phyloP scores from a whole-genome alignment of 2,113 vertebrate species.

The Tor tambroides region DNA sequence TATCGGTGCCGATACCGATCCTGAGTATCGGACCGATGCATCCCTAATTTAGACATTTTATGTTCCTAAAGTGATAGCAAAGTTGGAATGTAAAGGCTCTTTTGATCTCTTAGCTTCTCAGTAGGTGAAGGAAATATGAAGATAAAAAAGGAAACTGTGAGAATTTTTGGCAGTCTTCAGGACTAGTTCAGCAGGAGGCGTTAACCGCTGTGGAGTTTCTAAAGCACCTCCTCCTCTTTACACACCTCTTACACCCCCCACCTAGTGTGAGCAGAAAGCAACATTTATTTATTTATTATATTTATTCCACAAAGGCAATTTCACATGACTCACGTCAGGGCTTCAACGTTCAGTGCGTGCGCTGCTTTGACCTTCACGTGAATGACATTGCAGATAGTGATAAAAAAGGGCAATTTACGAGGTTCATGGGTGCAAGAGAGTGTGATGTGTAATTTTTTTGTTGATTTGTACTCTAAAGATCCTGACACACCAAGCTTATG shows the following conservation, averaged over 20 bases:
- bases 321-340: neutral
- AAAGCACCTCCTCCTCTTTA: constrained; percentile 35
- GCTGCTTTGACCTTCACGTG: neutral
- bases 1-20: no score
- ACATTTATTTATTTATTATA: constrained; percentile 21
- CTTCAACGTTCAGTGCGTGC: neutral
- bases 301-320: neutral
- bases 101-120: neutral
- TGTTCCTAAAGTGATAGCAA: neutral
- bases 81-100: constrained; percentile 11
- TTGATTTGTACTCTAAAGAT: neutral
- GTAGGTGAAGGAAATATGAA: neutral
- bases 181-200: constrained; percentile 35
- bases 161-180: constrained; percentile 30
- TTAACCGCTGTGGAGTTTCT: constrained; percentile 32
- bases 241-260: constrained; percentile 33
- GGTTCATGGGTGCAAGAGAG: neutral
- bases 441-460: neutral
- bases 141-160: constrained; percentile 14
- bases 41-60: neutral
- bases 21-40: no score
- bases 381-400: neutral
- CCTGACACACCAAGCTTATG: no score
- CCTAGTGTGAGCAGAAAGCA: constrained; percentile 26
- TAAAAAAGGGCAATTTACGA: neutral